Conservation (phyloP, 2,113 vertebrate species). For the Cololabis saira region DNA sequence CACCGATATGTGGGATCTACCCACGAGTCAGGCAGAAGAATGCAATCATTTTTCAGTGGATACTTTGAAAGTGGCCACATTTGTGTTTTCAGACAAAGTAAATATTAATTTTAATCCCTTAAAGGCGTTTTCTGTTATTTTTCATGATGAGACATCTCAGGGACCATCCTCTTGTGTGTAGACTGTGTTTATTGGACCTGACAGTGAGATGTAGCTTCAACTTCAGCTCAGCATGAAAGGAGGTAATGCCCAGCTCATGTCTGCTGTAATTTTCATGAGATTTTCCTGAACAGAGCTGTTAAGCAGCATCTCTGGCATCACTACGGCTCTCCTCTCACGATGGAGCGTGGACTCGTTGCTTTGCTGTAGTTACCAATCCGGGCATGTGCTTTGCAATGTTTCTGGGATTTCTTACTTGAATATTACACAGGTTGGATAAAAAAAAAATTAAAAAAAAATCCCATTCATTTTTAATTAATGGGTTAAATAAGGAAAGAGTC, state of each 20-base stretch:
- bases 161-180: neutral
- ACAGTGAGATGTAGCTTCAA: neutral
- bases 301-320: neutral
- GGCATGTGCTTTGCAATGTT: too few species aligned
- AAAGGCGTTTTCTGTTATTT: neutral
- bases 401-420: too few species aligned
- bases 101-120: too few species aligned
- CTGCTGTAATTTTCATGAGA: neutral
- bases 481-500: neutral
- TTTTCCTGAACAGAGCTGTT: neutral
- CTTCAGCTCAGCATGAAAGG: neutral
- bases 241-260: neutral
- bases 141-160: neutral
- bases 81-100: too few species aligned
- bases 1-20: too few species aligned
- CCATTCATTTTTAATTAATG: neutral
- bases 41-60: too few species aligned
- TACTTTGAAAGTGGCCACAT: too few species aligned
- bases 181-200: neutral
- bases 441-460: too few species aligned
- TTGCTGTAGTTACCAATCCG: neutral
- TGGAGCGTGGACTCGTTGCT: neutral
- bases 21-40: too few species aligned
- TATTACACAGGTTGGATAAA: neutral
- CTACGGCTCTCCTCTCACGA: too few species aligned